Conservation (phyloP, 2,888 invertebrate species). For the Amblyteles armatorius region DNA sequence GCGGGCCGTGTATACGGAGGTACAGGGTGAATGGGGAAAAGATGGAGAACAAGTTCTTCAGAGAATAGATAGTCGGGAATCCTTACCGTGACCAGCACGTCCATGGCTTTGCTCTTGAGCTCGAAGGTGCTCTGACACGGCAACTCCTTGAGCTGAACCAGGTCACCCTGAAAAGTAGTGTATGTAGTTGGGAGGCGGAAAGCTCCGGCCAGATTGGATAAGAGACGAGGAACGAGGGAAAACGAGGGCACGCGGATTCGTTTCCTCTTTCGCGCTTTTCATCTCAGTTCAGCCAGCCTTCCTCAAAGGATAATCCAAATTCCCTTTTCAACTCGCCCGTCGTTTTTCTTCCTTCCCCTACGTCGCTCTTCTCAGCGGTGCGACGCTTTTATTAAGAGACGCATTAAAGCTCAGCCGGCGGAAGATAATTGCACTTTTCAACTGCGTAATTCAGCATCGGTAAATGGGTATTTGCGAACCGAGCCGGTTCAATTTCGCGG, state of each 20-base stretch:
- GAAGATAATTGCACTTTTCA: conserved; percentile 7
- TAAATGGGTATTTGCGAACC: neutral
- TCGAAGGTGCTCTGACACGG: conserved; percentile 88
- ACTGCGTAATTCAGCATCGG: neutral
- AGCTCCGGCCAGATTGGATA: conserved; percentile 12
- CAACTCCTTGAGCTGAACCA: conserved; percentile 94
- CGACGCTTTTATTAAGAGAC: neutral
- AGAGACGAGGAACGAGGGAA: conserved; percentile 2
- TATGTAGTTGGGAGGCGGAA: neutral
- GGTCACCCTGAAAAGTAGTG: conserved; percentile 90
- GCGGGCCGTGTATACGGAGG: neutral
- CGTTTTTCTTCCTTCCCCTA: neutral
- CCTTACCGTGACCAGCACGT: conserved; percentile 89
- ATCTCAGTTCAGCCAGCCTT: conserved; percentile 2
- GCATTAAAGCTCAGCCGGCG: neutral
- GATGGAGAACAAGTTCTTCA: neutral
- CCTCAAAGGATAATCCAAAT: conserved; percentile 21
- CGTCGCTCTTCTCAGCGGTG: neutral
- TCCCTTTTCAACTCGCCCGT: conserved; percentile 1
- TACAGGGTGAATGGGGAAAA: neutral
- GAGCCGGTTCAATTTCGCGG: neutral
- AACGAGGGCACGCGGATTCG: conserved; percentile 22
- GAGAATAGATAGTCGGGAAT: conserved; percentile 28
- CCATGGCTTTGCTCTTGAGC: conserved; percentile 92
- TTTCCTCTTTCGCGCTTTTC: conserved; percentile 21